Conservation (phyloP, 2,113 vertebrate genomes). For the Clarias macrocephalus region DNA sequence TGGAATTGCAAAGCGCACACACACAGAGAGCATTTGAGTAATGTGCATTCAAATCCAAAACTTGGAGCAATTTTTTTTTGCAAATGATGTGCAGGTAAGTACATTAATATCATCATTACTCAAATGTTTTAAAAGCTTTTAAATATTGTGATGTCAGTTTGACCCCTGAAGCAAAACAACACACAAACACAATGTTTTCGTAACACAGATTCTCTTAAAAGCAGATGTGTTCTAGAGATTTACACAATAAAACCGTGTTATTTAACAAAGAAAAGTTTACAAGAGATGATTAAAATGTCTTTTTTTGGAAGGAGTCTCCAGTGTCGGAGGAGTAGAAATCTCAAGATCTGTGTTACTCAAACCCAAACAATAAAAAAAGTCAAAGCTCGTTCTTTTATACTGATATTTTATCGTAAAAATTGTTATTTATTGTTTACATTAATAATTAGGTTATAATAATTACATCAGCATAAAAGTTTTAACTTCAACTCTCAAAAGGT, state of each 20-base stretch:
- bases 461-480: slow-evolving; percentile 10
- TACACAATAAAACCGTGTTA: too few species aligned
- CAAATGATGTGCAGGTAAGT: background rate
- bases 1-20: background rate
- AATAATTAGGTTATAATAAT: background rate
- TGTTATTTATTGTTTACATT: background rate
- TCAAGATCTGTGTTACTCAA: background rate
- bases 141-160: background rate
- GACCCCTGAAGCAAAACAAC: background rate
- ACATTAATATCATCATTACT: background rate
- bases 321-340: background rate
- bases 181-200: background rate
- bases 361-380: background rate
- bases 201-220: background rate
- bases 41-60: background rate
- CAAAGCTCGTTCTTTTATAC: background rate
- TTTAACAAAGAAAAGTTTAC: too few species aligned
- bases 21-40: background rate
- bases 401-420: background rate
- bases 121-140: background rate
- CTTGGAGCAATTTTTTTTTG: background rate
- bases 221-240: background rate
- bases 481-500: background rate
- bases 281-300: background rate
- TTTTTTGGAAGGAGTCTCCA: background rate